Conservation (phyloP, 2,797 vertebrate genomes). For the Coendou prehensilis region DNA sequence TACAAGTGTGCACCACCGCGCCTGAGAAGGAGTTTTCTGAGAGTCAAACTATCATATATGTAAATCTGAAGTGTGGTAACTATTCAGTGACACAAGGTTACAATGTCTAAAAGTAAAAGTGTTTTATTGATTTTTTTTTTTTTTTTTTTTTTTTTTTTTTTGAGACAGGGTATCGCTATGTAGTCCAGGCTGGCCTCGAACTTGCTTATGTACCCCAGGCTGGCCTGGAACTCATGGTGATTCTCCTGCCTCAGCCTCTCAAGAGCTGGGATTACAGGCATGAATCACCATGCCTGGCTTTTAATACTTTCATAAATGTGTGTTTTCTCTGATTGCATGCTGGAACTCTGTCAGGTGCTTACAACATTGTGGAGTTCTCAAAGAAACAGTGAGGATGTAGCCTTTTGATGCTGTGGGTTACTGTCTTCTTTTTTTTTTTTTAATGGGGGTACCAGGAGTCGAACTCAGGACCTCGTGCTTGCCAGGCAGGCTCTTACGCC, state of each 20-base stretch:
- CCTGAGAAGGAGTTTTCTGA: background rate
- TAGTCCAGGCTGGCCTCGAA: background rate
- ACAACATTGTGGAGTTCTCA: background rate
- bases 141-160: background rate
- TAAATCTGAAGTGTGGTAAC: conserved; percentile 31
- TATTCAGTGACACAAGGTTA: background rate
- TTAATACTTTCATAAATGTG: background rate
- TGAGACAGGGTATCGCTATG: background rate
- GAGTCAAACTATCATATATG: background rate
- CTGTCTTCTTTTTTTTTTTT: no score
- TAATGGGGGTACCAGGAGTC: no score
- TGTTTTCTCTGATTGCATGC: background rate
- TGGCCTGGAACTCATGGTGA: background rate
- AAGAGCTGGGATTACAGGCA: background rate
- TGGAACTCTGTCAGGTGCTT: background rate
- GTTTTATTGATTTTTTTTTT: conserved; percentile 19
- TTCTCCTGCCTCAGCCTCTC: background rate
- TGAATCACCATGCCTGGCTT: background rate
- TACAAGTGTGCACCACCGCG: background rate
- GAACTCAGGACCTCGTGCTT: no score
- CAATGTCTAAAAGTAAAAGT: background rate
- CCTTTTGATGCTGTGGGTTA: background rate
- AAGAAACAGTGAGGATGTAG: background rate
- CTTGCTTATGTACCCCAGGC: background rate
- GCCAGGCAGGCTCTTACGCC: no score